Conservation (phyloP, 2,797 vertebrate species). For the Cyprinodon diabolis region DNA sequence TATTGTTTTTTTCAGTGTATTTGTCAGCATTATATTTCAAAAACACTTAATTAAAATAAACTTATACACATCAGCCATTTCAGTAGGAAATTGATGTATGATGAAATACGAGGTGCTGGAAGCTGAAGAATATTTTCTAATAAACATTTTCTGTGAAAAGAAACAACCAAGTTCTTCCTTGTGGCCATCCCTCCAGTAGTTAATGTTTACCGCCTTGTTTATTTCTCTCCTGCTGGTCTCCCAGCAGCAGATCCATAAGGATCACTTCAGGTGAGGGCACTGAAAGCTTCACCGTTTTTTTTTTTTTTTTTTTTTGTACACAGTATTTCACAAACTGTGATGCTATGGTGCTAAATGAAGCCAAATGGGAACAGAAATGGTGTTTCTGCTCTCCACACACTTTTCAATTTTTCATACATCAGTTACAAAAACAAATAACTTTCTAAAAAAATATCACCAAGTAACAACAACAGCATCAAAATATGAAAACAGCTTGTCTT, state of each 20-base stretch:
- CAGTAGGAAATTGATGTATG: too few relatives aligned
- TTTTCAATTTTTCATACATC: not conserved
- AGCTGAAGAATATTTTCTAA: constrained; percentile 47
- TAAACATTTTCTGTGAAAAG: constrained; percentile 35
- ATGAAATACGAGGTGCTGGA: constrained; percentile 5
- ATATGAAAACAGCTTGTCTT: not conserved
- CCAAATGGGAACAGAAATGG: constrained; percentile 11
- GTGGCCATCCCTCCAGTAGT: constrained; percentile 34
- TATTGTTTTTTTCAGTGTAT: too few relatives aligned
- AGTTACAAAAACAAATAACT: not conserved
- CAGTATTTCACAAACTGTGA: constrained; percentile 33
- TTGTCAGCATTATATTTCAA: too few relatives aligned
- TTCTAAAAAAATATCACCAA: not conserved
- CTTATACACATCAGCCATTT: too few relatives aligned
- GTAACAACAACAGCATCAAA: not conserved
- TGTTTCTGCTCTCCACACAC: not conserved
- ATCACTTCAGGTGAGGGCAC: constrained; percentile 50
- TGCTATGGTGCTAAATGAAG: constrained; percentile 1
- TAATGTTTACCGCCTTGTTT: constrained; percentile 67
- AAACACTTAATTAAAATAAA: too few relatives aligned
- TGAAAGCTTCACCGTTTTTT: constrained; percentile 5
- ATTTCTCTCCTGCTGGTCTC: constrained; percentile 61
- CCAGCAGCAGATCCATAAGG: constrained; percentile 46
- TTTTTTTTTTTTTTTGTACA: constrained; percentile 24
- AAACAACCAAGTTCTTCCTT: constrained; percentile 47